A percentile compares a stretch with the other conserved stretches of the same genome.
Evolutionary conservation across 2,797 vertebrate genomes (phyloP).

Genomic region (Diglossa cyanea): DNA sequence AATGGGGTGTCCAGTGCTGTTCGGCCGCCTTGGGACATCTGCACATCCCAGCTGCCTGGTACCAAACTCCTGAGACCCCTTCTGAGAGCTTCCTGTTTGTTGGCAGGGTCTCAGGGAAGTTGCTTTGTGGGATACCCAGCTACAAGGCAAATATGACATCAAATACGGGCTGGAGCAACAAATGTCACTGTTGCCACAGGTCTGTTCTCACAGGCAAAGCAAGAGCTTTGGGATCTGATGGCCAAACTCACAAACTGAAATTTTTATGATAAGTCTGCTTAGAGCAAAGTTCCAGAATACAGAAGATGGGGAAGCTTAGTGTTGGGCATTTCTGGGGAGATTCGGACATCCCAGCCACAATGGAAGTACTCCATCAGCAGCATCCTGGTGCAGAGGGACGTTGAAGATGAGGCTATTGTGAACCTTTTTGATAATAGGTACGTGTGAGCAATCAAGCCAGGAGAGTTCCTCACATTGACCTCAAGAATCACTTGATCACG

Average conservation of each 20-base stretch:
- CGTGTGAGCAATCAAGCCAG: constrained; percentile 60
- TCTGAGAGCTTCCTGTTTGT: not conserved
- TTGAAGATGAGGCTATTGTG: constrained; percentile 60
- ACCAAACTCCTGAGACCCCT: not conserved
- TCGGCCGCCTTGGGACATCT: not conserved
- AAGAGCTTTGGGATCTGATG: not conserved
- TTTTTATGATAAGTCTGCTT: not conserved
- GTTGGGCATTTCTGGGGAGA: not conserved
- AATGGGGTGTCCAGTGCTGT: not conserved
- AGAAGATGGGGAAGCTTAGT: not conserved
- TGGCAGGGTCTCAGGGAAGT: not conserved
- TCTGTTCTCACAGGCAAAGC: not conserved
- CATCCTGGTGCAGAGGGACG: constrained; percentile 64
- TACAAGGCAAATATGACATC: not conserved
- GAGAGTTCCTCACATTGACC: constrained; percentile 50
- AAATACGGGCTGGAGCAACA: not conserved
- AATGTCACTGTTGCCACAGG: fast-evolving
- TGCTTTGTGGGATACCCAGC: not conserved
- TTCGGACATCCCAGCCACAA: not conserved
- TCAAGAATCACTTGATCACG: constrained; percentile 61
- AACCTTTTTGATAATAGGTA: constrained; percentile 47
- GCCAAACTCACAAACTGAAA: not conserved
- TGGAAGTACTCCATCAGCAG: constrained; percentile 66
- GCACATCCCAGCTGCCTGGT: not conserved
- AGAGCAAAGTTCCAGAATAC: not conserved